Evolutionary conservation across 1,140 invertebrate genomes (phyloP).

Genomic region (Drosophila nannoptera): DNA sequence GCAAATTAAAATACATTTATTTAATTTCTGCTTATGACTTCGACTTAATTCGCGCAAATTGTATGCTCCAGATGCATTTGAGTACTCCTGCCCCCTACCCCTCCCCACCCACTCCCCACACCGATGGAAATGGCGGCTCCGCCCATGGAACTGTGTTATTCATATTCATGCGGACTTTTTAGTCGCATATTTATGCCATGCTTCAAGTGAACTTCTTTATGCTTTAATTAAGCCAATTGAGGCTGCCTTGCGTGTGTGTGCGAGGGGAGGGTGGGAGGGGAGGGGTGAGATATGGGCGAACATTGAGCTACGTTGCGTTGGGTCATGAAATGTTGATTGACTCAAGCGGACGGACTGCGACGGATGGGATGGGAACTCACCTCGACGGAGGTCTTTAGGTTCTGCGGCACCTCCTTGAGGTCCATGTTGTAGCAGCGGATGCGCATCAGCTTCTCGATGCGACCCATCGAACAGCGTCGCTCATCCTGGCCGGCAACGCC

Average conservation of each 20-base stretch:
- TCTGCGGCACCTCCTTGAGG: constrained; percentile 80
- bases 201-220: constrained; percentile 64
- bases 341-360: constrained; percentile 39
- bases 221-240: constrained; percentile 76
- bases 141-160: constrained; percentile 10
- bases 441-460: constrained; percentile 81
- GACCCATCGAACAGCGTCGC: constrained; percentile 79
- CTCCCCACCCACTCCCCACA: no score
- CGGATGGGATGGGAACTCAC: constrained; percentile 70
- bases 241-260: constrained; percentile 18
- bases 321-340: constrained; percentile 53
- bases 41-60: no score
- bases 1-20: no score
- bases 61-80: no score
- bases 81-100: no score
- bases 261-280: not conserved
- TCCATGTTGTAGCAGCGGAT: constrained; percentile 80
- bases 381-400: constrained; percentile 81
- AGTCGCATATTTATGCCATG: constrained; percentile 25
- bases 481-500: constrained; percentile 57
- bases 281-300: constrained; percentile 24
- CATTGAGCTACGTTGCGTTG: constrained; percentile 47
- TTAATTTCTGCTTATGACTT: no score
- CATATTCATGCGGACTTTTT: constrained; percentile 26
- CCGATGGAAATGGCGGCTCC: no score